Conservation (phyloP, 2,888 invertebrate species). For the Amphipoea lucens region DNA sequence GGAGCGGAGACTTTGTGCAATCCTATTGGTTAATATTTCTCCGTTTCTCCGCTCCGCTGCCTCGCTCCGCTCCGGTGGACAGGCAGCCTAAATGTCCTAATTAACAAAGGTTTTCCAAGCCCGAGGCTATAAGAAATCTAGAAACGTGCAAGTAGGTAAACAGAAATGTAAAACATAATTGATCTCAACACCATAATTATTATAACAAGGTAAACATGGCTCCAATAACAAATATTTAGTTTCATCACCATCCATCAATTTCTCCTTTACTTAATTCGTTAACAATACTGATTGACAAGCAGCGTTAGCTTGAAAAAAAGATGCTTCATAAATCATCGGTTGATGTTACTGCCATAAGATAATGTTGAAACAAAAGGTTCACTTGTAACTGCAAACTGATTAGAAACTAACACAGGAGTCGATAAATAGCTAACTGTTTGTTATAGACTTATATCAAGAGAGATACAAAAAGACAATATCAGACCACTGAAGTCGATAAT, state of each 20-base stretch:
- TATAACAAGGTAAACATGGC: background rate
- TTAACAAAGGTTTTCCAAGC: conserved; percentile 1
- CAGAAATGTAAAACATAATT: conserved; percentile 1
- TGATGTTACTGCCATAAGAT: conserved; percentile 27
- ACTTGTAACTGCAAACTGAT: background rate
- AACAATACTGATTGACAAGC: conserved; percentile 60
- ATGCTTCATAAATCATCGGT: conserved; percentile 59
- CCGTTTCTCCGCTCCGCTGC: no score
- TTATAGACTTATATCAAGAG: no score
- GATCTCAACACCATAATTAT: background rate
- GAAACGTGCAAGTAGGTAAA: background rate
- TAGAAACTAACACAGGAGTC: background rate
- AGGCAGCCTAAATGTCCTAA: conserved; percentile 31
- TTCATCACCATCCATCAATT: conserved; percentile 39
- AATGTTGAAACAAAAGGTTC: conserved; percentile 17
- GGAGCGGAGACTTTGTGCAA: no score
- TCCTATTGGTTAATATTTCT: no score
- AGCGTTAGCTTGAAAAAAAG: conserved; percentile 51
- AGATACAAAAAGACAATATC: background rate
- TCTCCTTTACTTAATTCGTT: conserved; percentile 47
- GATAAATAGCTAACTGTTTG: background rate
- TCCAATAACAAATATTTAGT: conserved; percentile 22
- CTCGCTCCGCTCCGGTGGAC: no score
- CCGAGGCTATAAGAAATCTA: background rate
- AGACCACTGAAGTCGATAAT: no score